Conservation (phyloP, 2,888 invertebrate genomes). For the Sinohyriopsis cumingii region DNA sequence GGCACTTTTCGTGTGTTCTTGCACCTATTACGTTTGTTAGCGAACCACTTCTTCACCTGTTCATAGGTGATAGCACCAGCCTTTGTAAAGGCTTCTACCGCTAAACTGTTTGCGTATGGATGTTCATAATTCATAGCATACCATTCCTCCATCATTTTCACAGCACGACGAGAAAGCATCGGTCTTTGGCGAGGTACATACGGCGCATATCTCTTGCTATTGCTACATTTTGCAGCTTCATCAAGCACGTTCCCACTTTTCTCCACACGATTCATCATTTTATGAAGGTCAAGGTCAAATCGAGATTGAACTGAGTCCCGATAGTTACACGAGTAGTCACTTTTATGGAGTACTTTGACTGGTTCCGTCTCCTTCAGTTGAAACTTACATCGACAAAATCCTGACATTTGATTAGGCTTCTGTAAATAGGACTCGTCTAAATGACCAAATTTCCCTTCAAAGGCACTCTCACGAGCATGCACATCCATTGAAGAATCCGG, state of each 20-base stretch:
- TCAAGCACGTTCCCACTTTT: constrained; percentile 33
- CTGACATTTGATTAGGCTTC: constrained; percentile 36
- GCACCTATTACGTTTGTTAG: constrained; percentile 58
- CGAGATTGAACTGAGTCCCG: constrained; percentile 40
- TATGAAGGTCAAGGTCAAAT: constrained; percentile 46
- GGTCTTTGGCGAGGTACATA: constrained; percentile 17
- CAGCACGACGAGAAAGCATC: constrained; percentile 39
- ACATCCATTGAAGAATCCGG: constrained; percentile 21
- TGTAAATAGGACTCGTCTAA: constrained; percentile 30
- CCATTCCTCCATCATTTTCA: constrained; percentile 53
- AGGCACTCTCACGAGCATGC: constrained; percentile 30
- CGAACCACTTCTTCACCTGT: constrained; percentile 65
- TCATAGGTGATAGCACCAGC: constrained; percentile 45
- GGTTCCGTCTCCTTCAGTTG: constrained; percentile 40
- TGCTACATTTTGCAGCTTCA: constrained; percentile 21
- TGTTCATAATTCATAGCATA: constrained; percentile 53
- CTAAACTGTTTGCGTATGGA: constrained; percentile 52
- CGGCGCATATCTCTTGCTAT: not conserved
- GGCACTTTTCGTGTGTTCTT: constrained; percentile 45
- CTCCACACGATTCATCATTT: constrained; percentile 44
- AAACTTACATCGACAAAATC: constrained; percentile 39
- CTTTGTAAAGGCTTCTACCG: constrained; percentile 39
- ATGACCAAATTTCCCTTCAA: constrained; percentile 32
- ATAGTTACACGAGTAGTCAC: constrained; percentile 24
- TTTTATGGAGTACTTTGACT: constrained; percentile 35